These are phyloP conservation scores for Galaxea fascicularis DNA, from an alignment of 92 coral and sea anemone species.

Conservation along the genomic window DNA sequence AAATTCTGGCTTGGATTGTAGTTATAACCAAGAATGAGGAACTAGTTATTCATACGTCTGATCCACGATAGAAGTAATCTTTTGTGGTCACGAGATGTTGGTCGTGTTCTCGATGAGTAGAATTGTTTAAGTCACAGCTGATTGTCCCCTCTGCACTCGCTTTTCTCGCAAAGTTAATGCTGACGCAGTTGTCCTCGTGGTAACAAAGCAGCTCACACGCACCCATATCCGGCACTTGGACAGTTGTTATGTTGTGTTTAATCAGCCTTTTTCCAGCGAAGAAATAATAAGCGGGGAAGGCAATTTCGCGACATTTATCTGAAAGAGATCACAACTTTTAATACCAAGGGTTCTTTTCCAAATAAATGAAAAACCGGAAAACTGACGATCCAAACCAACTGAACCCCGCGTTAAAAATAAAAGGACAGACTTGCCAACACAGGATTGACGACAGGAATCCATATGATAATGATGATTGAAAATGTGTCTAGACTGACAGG, in stretches of 20 bases:
- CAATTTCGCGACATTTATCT: slow-evolving; percentile 3
- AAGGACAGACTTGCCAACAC: no score
- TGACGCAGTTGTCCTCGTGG: not conserved
- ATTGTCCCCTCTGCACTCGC: slow-evolving; percentile 1
- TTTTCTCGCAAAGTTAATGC: not conserved
- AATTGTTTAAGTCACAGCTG: slow-evolving; percentile 6
- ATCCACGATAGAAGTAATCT: not conserved
- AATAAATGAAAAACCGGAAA: no score
- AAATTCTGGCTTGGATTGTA: not conserved
- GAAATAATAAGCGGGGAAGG: not conserved
- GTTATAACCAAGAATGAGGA: not conserved
- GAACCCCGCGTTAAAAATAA: no score
- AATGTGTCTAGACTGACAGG: no score
- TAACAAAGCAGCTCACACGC: not conserved
- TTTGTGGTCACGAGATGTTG: not conserved
- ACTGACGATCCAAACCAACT: no score
- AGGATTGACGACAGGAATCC: no score
- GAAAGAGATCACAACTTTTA: not conserved
- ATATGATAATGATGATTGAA: no score
- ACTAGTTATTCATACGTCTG: not conserved
- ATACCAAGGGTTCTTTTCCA: no score
- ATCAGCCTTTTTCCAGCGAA: not conserved
- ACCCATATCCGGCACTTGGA: not conserved
- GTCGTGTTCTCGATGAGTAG: not conserved
- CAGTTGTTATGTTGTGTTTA: not conserved